A percentile compares a stretch with the other conserved stretches of the same genome.
Evolutionary conservation across 2,888 invertebrate genomes (phyloP).

Genomic region (Perithous albicinctus): DNA sequence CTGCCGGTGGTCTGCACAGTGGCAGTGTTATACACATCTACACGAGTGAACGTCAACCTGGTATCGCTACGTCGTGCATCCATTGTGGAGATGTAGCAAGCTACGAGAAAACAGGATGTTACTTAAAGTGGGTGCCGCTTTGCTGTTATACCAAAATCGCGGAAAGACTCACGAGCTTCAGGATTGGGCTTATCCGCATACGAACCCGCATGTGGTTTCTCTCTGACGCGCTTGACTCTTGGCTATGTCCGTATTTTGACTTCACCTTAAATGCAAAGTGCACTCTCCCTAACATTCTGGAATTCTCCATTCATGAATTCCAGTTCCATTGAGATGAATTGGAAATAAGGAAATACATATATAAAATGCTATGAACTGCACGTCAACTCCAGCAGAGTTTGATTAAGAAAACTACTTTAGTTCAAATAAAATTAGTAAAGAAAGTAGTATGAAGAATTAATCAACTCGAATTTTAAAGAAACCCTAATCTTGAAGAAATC

Average conservation of each 20-base stretch:
- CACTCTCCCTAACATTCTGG: too few species aligned
- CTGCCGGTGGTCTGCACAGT: constrained; percentile 64
- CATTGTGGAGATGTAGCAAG: background rate
- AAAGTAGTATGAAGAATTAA: too few species aligned
- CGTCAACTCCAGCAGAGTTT: too few species aligned
- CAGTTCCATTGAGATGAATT: too few species aligned
- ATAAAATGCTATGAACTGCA: too few species aligned
- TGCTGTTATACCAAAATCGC: constrained; percentile 36
- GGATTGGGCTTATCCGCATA: constrained; percentile 21
- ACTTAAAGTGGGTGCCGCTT: constrained; percentile 36
- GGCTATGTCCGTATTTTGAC: background rate
- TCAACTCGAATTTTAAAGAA: too few species aligned
- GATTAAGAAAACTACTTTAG: too few species aligned
- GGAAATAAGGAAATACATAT: too few species aligned
- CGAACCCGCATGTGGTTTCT: background rate
- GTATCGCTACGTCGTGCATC: background rate
- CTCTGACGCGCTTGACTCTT: background rate
- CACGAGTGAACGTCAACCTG: constrained; percentile 3
- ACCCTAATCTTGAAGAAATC: too few species aligned
- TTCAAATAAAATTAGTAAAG: too few species aligned
- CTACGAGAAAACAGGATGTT: constrained; percentile 36
- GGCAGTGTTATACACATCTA: constrained; percentile 54
- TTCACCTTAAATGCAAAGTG: background rate
- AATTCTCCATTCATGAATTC: too few species aligned
- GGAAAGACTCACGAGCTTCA: constrained; percentile 32